These are phyloP conservation scores for Nycticryphes semicollaris DNA, from an alignment of 2,113 vertebrate genomes.

Conservation along the genomic window DNA sequence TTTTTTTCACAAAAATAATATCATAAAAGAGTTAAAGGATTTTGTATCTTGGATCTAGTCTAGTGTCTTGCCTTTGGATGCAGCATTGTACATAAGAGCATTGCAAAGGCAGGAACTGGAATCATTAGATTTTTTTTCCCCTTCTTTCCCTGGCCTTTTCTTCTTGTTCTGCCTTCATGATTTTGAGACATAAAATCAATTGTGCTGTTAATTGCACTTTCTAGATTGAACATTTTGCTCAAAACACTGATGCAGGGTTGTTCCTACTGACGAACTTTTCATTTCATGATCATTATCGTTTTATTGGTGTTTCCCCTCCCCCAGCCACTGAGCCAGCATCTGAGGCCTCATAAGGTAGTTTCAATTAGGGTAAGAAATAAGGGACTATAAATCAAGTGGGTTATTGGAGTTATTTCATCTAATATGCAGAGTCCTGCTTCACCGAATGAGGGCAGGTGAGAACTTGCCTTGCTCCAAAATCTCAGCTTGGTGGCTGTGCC, in stretches of 20 bases:
- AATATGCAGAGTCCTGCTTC: background rate
- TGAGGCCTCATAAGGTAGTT: background rate
- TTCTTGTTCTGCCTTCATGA: background rate
- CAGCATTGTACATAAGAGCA: background rate
- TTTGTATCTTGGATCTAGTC: background rate
- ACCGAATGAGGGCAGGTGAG: background rate
- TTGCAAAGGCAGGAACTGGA: background rate
- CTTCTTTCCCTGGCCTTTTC: background rate
- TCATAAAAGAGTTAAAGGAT: background rate
- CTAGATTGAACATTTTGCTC: background rate
- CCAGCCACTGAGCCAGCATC: background rate
- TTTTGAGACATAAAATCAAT: background rate
- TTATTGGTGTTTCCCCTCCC: background rate
- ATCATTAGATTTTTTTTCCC: background rate
- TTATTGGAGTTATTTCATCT: background rate
- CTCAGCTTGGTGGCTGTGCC: background rate
- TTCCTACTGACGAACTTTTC: background rate
- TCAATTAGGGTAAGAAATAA: background rate
- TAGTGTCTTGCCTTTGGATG: background rate
- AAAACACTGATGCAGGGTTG: background rate
- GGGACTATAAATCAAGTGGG: background rate
- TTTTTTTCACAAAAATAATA: background rate
- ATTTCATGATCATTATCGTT: background rate
- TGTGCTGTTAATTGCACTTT: background rate
- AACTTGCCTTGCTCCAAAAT: background rate